Evolutionary conservation across 2,888 invertebrate species (phyloP).

Genomic region (Ceraclea dissimilis): DNA sequence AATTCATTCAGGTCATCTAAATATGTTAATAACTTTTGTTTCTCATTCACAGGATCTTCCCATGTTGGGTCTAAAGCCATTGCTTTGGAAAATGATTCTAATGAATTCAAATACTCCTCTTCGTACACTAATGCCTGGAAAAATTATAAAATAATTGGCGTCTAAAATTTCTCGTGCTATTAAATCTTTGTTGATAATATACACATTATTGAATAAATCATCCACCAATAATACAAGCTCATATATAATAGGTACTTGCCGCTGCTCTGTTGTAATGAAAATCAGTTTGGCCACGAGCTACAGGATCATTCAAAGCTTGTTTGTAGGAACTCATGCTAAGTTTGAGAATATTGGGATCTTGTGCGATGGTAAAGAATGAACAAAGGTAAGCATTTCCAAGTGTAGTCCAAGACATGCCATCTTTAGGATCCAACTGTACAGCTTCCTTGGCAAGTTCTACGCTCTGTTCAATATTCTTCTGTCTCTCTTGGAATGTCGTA

Average conservation of each 20-base stretch:
- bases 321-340: conserved; percentile 72
- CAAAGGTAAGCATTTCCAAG: conserved; percentile 80
- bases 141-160: conserved; percentile 8
- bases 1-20: conserved; percentile 57
- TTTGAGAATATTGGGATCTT: conserved; percentile 63
- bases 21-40: conserved; percentile 55
- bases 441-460: conserved; percentile 76
- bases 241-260: conserved; percentile 50
- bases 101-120: conserved; percentile 64
- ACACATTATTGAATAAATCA: no score
- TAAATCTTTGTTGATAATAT: no score
- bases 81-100: conserved; percentile 62
- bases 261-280: conserved; percentile 77
- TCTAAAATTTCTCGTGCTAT: no score
- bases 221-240: not conserved
- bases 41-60: conserved; percentile 58
- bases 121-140: conserved; percentile 68
- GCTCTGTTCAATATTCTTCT: conserved; percentile 60
- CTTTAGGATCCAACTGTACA: conserved; percentile 65
- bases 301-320: conserved; percentile 65
- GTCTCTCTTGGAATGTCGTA: conserved; percentile 43
- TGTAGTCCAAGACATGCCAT: conserved; percentile 78
- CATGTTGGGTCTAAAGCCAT: conserved; percentile 68
- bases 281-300: conserved; percentile 67
- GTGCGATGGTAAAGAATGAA: conserved; percentile 66